Conservation (phyloP, 2,797 vertebrate genomes). For the Sebastolobus altivelis region DNA sequence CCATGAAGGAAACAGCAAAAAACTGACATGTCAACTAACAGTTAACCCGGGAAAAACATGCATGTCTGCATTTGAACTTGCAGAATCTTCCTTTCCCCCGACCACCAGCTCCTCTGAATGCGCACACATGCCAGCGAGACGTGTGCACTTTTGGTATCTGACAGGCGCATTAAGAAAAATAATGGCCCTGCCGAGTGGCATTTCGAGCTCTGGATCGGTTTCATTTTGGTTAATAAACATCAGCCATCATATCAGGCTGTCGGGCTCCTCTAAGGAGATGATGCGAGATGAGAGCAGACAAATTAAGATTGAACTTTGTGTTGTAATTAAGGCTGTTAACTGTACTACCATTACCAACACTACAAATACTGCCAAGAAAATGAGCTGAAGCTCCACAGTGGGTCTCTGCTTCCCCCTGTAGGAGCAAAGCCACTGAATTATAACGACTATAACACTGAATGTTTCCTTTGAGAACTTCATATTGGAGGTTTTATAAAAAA, state of each 20-base stretch:
- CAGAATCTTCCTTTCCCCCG: neutral
- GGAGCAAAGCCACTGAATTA: constrained; percentile 13
- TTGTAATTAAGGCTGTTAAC: constrained; percentile 40
- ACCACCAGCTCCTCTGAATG: constrained; percentile 22
- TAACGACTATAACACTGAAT: neutral
- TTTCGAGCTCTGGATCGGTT: constrained; percentile 51
- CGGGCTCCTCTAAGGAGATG: constrained; percentile 29
- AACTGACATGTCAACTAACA: constrained; percentile 5
- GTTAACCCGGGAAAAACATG: neutral
- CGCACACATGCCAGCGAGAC: constrained; percentile 21
- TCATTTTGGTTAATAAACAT: constrained; percentile 50
- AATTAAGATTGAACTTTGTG: constrained; percentile 39
- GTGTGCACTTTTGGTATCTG: constrained; percentile 40
- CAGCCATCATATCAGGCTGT: constrained; percentile 31
- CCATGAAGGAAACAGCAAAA: neutral
- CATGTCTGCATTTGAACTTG: constrained; percentile 5
- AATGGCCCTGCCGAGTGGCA: constrained; percentile 53
- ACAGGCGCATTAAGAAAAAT: constrained; percentile 56
- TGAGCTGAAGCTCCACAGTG: neutral
- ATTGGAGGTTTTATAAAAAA: constrained; percentile 15
- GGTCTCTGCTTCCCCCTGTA: constrained; percentile 66
- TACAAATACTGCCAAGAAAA: constrained; percentile 15
- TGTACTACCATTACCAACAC: constrained; percentile 13
- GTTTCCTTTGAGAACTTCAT: constrained; percentile 16
- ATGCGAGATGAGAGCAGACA: constrained; percentile 31